A percentile compares a stretch with the other conserved stretches of the same genome.
Conservation (phyloP, 1,140 invertebrate species). For the Platyscapa corneri region DNA sequence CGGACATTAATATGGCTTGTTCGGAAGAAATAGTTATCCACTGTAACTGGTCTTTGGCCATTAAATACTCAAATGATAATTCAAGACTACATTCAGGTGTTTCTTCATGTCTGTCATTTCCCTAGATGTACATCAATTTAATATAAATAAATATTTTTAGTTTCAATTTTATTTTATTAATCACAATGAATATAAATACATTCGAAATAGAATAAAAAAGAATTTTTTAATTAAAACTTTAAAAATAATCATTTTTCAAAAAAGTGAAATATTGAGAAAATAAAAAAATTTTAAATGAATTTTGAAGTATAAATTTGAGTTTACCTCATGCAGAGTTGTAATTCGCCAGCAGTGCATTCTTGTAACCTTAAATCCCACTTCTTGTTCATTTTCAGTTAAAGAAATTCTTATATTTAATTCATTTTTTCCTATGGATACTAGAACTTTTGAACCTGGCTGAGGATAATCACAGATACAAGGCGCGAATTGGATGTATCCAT, state of each 20-base stretch:
- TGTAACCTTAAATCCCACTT: conserved; percentile 91
- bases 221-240: background rate
- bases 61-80: conserved; percentile 96
- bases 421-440: conserved; percentile 84
- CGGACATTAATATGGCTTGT: conserved; percentile 95
- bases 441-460: conserved; percentile 78
- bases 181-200: too few relatives aligned
- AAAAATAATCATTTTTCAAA: conserved; percentile 9
- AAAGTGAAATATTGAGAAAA: background rate
- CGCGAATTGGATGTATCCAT: conserved; percentile 90
- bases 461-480: conserved; percentile 88
- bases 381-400: conserved; percentile 66
- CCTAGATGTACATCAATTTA: conserved; percentile 55
- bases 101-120: conserved; percentile 62
- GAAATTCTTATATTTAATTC: conserved; percentile 83
- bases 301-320: conserved; percentile 7
- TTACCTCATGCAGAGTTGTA: conserved; percentile 87
- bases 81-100: conserved; percentile 78
- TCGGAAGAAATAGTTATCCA: conserved; percentile 94
- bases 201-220: background rate
- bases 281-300: too few relatives aligned
- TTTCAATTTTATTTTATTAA: background rate
- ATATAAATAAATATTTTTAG: background rate
- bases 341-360: conserved; percentile 97
- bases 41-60: conserved; percentile 92